Evolutionary conservation across 2,113 vertebrate genomes (phyloP).

Genomic region (Lagenorhynchus albirostris): DNA sequence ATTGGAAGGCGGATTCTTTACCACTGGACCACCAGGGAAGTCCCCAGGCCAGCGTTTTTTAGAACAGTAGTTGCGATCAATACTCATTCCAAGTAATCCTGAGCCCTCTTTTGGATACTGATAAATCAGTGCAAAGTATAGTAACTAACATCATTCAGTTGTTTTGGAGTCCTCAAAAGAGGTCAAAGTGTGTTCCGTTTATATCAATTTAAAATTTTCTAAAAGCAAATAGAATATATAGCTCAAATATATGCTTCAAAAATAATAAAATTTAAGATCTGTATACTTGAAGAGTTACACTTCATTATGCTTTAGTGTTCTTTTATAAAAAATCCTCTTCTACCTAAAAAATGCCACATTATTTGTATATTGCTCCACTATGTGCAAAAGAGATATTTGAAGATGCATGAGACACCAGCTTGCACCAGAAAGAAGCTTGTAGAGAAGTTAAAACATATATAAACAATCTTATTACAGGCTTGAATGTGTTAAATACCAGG

Average conservation of each 20-base stretch:
- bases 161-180: background rate
- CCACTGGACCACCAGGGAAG: no score
- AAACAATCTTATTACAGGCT: background rate
- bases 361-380: background rate
- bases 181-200: background rate
- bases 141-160: background rate
- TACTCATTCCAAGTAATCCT: background rate
- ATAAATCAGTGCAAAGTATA: background rate
- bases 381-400: background rate
- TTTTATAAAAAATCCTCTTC: background rate
- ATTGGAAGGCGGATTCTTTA: no score
- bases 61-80: background rate
- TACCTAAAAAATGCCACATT: background rate
- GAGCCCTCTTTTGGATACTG: background rate
- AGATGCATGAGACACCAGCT: background rate
- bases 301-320: background rate
- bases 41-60: background rate
- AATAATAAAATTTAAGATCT: background rate
- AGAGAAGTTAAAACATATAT: background rate
- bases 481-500: background rate
- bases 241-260: background rate
- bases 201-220: background rate
- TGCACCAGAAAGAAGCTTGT: background rate
- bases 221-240: background rate
- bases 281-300: background rate